phyloP scores from a whole-genome alignment of 1,140 invertebrate species.

The Bactericera cockerelli region DNA sequence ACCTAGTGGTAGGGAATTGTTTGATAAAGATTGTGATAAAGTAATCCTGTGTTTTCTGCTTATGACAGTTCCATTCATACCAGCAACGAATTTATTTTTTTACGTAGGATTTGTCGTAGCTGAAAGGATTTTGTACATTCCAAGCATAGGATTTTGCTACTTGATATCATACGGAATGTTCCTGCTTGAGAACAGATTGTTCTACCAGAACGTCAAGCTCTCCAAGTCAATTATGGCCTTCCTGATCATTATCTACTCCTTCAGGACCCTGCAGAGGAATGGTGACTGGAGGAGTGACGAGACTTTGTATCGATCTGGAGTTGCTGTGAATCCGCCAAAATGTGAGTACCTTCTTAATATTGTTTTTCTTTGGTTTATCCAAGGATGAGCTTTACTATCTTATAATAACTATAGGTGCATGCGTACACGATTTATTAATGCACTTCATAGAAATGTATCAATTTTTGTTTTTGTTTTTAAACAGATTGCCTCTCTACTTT shows the following conservation, averaged over 20 bases:
- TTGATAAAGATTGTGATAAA: background rate
- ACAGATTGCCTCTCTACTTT: too few species aligned
- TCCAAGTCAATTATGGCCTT: constrained; percentile 29
- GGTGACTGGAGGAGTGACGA: constrained; percentile 86
- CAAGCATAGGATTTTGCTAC: constrained; percentile 88
- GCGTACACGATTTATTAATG: too few species aligned
- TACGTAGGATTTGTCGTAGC: constrained; percentile 96
- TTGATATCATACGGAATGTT: constrained; percentile 52
- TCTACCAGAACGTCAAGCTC: constrained; percentile 22
- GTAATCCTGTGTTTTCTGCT: background rate
- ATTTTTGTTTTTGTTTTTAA: too few species aligned
- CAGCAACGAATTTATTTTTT: constrained; percentile 85
- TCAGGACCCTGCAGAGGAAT: constrained; percentile 66
- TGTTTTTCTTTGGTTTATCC: too few species aligned
- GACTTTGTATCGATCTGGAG: constrained; percentile 76
- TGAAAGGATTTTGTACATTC: constrained; percentile 85
- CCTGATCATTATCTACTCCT: constrained; percentile 50
- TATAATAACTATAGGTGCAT: too few species aligned
- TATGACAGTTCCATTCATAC: constrained; percentile 61
- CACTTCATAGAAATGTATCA: too few species aligned
- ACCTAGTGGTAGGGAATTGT: background rate
- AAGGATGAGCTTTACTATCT: too few species aligned
- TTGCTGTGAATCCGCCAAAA: constrained; percentile 92
- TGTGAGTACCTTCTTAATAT: constrained; percentile 62
- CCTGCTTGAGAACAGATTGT: constrained; percentile 25